A percentile compares a stretch with the other conserved stretches of the same genome.
phyloP scores from a whole-genome alignment of 2,113 vertebrate genomes.

The Stegostoma tigrinum region DNA sequence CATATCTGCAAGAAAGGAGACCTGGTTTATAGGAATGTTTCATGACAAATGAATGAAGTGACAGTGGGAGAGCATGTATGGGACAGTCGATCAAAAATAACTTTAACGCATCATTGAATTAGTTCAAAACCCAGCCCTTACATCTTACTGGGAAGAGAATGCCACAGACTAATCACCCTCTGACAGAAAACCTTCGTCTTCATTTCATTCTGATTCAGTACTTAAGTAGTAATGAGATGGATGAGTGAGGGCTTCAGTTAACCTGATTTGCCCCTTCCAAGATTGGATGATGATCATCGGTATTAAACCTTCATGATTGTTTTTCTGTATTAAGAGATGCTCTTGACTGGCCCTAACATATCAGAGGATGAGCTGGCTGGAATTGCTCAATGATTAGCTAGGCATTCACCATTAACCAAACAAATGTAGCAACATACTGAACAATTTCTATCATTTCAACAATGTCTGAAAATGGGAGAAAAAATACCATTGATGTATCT shows the following conservation, averaged over 20 bases:
- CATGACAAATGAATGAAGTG: too few species aligned
- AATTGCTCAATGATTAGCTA: background rate
- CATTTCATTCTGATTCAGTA: background rate
- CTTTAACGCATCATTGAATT: too few species aligned
- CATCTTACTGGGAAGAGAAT: too few species aligned
- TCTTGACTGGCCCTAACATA: background rate
- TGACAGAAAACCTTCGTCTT: too few species aligned
- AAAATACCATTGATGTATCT: background rate
- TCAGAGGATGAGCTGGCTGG: background rate
- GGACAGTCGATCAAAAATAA: too few species aligned
- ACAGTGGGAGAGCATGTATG: too few species aligned
- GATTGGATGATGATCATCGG: background rate
- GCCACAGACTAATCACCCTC: too few species aligned
- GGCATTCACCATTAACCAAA: background rate
- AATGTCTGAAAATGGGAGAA: background rate
- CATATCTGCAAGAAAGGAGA: too few species aligned
- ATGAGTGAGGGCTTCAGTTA: background rate
- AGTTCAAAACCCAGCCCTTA: too few species aligned
- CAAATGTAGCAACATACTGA: background rate
- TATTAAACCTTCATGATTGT: background rate
- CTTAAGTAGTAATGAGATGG: background rate
- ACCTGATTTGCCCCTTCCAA: background rate
- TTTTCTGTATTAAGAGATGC: background rate
- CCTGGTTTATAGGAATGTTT: too few species aligned
- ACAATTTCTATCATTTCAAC: background rate